Evolutionary conservation across 2,888 invertebrate species (phyloP).

Genomic region (Trachelus stipa): DNA sequence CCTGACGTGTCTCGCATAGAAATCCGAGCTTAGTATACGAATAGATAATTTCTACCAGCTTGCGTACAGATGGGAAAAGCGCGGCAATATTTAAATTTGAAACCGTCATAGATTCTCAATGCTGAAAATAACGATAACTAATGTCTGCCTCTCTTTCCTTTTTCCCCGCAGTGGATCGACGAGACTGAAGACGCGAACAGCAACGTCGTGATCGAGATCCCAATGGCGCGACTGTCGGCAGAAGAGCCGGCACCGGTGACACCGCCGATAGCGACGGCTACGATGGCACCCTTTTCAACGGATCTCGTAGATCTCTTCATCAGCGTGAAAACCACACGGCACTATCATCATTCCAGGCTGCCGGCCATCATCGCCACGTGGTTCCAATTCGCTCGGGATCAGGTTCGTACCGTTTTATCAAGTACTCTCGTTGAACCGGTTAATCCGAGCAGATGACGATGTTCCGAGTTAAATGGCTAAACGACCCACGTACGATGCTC

Average conservation of each 20-base stretch:
- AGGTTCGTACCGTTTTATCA: slow-evolving; percentile 66
- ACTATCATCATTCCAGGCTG: slow-evolving; percentile 86
- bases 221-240: slow-evolving; percentile 33
- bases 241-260: slow-evolving; percentile 55
- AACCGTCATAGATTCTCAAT: slow-evolving; percentile 8
- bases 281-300: slow-evolving; percentile 73
- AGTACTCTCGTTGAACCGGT: slow-evolving; percentile 6
- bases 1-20: background rate
- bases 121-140: slow-evolving; percentile 7
- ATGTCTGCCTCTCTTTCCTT: slow-evolving; percentile 13
- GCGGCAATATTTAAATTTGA: slow-evolving; percentile 25
- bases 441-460: background rate
- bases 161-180: slow-evolving; percentile 49
- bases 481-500: background rate
- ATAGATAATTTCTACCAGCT: slow-evolving; percentile 7
- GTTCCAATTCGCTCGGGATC: slow-evolving; percentile 91
- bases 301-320: slow-evolving; percentile 90
- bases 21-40: background rate
- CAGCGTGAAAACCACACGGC: slow-evolving; percentile 93
- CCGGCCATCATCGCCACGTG: slow-evolving; percentile 93
- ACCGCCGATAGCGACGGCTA: slow-evolving; percentile 64
- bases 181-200: slow-evolving; percentile 49
- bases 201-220: slow-evolving; percentile 47
- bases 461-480: background rate
- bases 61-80: slow-evolving; percentile 32